These are phyloP conservation scores for Aselliscus stoliczkanus DNA, from an alignment of 2,797 vertebrate genomes.

Conservation along the genomic window DNA sequence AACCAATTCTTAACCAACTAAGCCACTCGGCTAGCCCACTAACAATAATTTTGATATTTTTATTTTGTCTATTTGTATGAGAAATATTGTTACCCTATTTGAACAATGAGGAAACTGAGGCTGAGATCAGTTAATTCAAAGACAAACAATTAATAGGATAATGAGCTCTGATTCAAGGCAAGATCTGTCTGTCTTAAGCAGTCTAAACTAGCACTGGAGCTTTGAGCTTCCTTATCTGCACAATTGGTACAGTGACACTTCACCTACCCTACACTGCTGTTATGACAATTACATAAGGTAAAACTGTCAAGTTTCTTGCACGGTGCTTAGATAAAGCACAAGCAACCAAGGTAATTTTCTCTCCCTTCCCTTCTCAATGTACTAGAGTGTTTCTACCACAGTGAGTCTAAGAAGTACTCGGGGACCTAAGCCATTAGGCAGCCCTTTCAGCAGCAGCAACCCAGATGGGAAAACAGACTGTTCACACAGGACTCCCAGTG, in stretches of 20 bases:
- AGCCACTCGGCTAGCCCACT: too few species aligned
- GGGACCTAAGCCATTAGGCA: background rate
- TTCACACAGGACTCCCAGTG: background rate
- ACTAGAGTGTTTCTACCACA: background rate
- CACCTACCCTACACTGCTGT: background rate
- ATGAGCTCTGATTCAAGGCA: background rate
- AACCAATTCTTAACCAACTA: too few species aligned
- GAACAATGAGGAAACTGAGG: background rate
- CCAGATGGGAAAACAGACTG: background rate
- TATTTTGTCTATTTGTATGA: background rate
- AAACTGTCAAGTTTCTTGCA: background rate
- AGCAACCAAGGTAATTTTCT: background rate
- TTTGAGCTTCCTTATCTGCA: background rate
- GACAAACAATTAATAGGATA: background rate
- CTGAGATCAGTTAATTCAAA: background rate
- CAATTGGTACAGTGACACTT: background rate
- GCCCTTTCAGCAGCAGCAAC: background rate
- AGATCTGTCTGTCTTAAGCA: background rate
- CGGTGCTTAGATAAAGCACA: background rate
- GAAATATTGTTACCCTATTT: background rate
- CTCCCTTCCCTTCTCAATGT: background rate
- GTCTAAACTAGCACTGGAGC: background rate
- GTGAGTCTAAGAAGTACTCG: background rate
- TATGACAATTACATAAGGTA: background rate
- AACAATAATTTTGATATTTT: background rate